Percentiles rank a stretch among this genome's conserved stretches.
Evolutionary conservation across 2,797 vertebrate species (phyloP).

Genomic region (Semotilus atromaculatus): DNA sequence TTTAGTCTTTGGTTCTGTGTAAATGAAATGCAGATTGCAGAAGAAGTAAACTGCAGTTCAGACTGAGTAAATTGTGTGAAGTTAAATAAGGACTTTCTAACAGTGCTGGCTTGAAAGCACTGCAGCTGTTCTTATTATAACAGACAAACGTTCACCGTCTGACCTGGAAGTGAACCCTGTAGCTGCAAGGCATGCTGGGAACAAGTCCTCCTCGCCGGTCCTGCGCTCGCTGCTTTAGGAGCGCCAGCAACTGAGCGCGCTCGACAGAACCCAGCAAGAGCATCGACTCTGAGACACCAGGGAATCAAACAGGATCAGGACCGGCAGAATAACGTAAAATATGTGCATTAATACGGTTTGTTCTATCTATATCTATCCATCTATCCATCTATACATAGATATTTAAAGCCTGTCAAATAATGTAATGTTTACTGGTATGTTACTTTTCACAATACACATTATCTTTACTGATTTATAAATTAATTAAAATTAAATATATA

Average conservation of each 20-base stretch:
- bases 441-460: too few relatives aligned
- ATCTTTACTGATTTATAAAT: too few relatives aligned
- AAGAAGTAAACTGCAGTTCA: background rate
- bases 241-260: constrained; percentile 83
- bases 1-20: background rate
- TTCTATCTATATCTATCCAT: too few relatives aligned
- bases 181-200: background rate
- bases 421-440: too few relatives aligned
- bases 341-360: too few relatives aligned
- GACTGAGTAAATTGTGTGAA: background rate
- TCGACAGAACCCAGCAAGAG: constrained; percentile 95
- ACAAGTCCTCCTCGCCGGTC: constrained; percentile 73
- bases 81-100: too few relatives aligned
- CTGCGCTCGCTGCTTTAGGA: constrained; percentile 81
- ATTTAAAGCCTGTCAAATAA: too few relatives aligned
- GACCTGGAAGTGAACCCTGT: constrained; percentile 22
- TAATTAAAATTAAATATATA: too few relatives aligned
- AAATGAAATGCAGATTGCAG: background rate
- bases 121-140: background rate
- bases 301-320: background rate
- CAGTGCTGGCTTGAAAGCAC: too few relatives aligned
- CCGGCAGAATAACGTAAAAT: too few relatives aligned
- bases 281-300: constrained; percentile 87
- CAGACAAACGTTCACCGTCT: background rate
- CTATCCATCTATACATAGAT: too few relatives aligned